A percentile compares a stretch with the other conserved stretches of the same genome.
These are phyloP conservation scores for Bolinopsis microptera DNA, from an alignment of 37 sponge, comb jelly and placozoan genomes.

Conservation along the genomic window DNA sequence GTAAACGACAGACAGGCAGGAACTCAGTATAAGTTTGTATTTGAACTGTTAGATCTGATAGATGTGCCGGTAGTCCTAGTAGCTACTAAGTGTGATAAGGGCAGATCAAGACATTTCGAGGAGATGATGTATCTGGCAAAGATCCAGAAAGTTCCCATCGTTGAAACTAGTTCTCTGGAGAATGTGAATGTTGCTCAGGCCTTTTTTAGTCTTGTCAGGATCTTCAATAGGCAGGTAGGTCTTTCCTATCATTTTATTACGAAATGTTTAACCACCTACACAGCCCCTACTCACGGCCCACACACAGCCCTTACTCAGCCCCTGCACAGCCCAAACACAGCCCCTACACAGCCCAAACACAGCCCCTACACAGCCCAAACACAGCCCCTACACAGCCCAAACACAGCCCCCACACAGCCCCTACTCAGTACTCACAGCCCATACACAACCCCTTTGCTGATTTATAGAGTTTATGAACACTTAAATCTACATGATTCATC, in stretches of 20 bases:
- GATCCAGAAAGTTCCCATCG: slow-evolving; percentile 51
- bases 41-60: slow-evolving; percentile 34
- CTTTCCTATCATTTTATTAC: too few species aligned
- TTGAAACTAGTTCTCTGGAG: background rate
- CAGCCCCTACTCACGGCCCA: too few species aligned
- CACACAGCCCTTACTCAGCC: background rate
- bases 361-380: too few species aligned
- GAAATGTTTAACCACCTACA: background rate
- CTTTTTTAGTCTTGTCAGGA: slow-evolving; percentile 52
- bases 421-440: too few species aligned
- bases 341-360: too few species aligned
- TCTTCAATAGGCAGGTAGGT: slow-evolving; percentile 33
- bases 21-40: slow-evolving; percentile 51
- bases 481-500: too few species aligned
- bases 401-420: too few species aligned
- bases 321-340: too few species aligned
- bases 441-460: too few species aligned
- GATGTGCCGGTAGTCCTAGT: slow-evolving; percentile 46
- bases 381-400: too few species aligned
- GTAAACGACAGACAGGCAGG: slow-evolving; percentile 16
- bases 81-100: slow-evolving; percentile 46
- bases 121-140: slow-evolving; percentile 57
- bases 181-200: slow-evolving; percentile 60
- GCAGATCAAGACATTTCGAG: slow-evolving; percentile 15
- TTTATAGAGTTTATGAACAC: too few species aligned